These are phyloP conservation scores for Ectobius pallidus DNA, from an alignment of 2,888 invertebrate genomes.

Conservation along the genomic window DNA sequence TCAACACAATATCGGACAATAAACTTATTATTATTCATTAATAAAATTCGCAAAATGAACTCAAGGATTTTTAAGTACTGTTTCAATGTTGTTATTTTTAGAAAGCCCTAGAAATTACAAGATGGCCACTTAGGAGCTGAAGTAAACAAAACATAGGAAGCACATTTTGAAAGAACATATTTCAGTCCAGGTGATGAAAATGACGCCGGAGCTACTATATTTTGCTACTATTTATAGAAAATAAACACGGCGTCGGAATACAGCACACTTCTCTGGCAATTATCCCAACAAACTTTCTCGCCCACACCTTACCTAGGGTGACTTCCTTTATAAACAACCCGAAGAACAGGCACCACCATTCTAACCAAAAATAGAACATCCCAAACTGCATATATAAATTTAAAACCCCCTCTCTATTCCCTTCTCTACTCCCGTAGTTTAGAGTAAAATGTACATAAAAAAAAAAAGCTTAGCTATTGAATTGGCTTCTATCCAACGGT, in stretches of 20 bases:
- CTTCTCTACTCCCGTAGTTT: too few species aligned
- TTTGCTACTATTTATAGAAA: conserved; percentile 3
- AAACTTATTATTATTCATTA: too few species aligned
- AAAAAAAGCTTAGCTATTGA: too few species aligned
- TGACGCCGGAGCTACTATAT: not conserved
- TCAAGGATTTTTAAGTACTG: too few species aligned
- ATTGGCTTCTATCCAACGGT: not conserved
- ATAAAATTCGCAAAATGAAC: too few species aligned
- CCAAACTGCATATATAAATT: not conserved
- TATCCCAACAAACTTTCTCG: not conserved
- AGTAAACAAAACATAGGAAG: too few species aligned
- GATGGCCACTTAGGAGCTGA: too few species aligned
- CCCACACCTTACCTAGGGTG: conserved; percentile 17
- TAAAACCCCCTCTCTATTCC: not conserved
- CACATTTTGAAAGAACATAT: too few species aligned
- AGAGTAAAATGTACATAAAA: not conserved
- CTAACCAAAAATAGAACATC: conserved; percentile 9
- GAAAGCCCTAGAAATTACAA: too few species aligned
- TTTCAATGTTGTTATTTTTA: too few species aligned
- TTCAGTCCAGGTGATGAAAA: not conserved
- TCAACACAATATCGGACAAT: too few species aligned
- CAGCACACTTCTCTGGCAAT: not conserved
- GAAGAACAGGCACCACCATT: not conserved
- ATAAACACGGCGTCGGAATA: not conserved
- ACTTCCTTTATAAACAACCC: conserved; percentile 5